phyloP scores from a whole-genome alignment of 2,888 invertebrate genomes.

The Stenchaetothrips biformis region DNA sequence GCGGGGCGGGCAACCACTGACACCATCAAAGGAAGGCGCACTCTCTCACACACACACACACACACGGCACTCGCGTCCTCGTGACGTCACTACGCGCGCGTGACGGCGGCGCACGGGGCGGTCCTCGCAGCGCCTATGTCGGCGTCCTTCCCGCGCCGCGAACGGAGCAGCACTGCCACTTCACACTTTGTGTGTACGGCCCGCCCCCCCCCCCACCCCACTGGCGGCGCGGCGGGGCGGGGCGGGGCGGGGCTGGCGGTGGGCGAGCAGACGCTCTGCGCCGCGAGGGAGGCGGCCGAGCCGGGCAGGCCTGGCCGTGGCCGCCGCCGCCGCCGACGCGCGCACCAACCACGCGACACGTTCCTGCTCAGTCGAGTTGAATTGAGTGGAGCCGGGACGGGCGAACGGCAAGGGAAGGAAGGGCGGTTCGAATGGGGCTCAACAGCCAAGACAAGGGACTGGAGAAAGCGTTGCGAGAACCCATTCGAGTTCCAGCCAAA shows the following conservation, averaged over 20 bases:
- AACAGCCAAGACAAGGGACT: not conserved
- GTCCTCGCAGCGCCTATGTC: not conserved
- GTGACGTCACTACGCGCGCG: not conserved
- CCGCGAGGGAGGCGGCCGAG: not conserved
- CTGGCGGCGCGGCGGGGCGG: not conserved
- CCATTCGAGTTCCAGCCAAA: too few species aligned
- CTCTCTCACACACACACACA: too few species aligned
- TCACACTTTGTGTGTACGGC: constrained; percentile 19
- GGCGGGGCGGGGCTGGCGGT: not conserved
- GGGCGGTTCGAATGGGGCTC: not conserved
- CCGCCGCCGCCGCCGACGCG: too few species aligned
- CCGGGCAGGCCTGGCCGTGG: not conserved
- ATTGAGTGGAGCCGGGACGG: constrained; percentile 16
- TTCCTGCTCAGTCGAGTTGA: constrained; percentile 21
- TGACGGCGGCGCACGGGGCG: not conserved
- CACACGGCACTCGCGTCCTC: too few species aligned
- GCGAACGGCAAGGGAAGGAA: not conserved
- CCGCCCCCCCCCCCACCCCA: not conserved
- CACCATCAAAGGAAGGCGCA: not conserved
- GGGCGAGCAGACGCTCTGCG: not conserved
- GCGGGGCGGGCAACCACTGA: not conserved
- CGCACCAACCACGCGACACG: too few species aligned
- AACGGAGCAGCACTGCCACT: constrained; percentile 10
- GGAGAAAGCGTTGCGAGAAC: not conserved
- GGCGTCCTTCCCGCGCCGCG: not conserved